Conservation (phyloP, 2,797 vertebrate genomes). For the Gobio occitaniae region DNA sequence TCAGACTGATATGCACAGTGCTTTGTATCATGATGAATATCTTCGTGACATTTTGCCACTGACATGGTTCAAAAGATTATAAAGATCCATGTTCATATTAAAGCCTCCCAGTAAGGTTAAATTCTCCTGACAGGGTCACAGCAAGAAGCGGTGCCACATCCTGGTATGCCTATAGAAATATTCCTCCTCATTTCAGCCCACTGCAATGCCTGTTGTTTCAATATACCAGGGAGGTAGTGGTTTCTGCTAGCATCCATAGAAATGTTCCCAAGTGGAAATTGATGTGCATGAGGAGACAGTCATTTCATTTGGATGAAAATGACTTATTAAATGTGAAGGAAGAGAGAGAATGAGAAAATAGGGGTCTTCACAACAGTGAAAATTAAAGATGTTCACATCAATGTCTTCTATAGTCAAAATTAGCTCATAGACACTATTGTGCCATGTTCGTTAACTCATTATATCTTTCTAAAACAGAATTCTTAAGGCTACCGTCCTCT, state of each 20-base stretch:
- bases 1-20: conserved; percentile 2
- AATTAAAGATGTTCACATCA: conserved; percentile 57
- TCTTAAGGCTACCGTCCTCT: neutral
- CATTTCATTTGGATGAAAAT: conserved; percentile 56
- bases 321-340: conserved; percentile 53
- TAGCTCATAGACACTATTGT: conserved; percentile 50
- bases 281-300: conserved; percentile 49
- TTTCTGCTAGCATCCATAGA: conserved; percentile 3
- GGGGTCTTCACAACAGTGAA: conserved; percentile 26
- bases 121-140: conserved; percentile 27
- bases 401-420: conserved; percentile 54
- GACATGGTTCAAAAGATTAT: conserved; percentile 34
- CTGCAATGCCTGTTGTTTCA: neutral
- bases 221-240: neutral
- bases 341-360: conserved; percentile 20
- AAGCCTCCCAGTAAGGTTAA: conserved; percentile 16
- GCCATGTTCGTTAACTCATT: conserved; percentile 45
- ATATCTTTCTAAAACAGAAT: conserved; percentile 7
- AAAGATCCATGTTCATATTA: conserved; percentile 28
- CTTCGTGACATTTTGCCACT: conserved; percentile 39
- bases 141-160: conserved; percentile 1
- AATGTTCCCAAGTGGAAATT: conserved; percentile 40
- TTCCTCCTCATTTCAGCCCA: conserved; percentile 19
- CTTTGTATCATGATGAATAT: conserved; percentile 27
- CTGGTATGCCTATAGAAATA: conserved; percentile 1